A percentile compares a stretch with the other conserved stretches of the same genome.
Conservation (phyloP, 1,140 invertebrate genomes). For the Bombus ignitus region DNA sequence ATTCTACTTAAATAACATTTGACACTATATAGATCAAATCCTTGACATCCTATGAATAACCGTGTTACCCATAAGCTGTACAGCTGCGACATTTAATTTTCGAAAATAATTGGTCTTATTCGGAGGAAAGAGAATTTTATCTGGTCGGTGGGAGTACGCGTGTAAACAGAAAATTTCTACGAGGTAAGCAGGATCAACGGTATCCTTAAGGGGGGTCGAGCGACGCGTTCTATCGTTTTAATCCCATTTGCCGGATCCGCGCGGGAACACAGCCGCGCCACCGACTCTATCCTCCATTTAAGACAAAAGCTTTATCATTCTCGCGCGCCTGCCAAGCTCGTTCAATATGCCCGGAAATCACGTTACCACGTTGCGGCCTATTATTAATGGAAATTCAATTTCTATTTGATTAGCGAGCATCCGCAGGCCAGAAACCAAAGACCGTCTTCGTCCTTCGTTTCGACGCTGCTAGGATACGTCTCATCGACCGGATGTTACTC, state of each 20-base stretch:
- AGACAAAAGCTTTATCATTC: constrained; percentile 43
- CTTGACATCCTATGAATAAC: too few species aligned
- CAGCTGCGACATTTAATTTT: background rate
- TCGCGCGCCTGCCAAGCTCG: constrained; percentile 6
- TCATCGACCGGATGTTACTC: background rate
- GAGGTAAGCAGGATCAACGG: constrained; percentile 7
- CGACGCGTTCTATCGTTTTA: constrained; percentile 38
- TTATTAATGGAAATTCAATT: constrained; percentile 68
- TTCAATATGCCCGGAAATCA: constrained; percentile 53
- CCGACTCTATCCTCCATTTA: background rate
- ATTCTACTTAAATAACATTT: too few species aligned
- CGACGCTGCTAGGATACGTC: background rate
- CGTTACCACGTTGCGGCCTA: constrained; percentile 55
- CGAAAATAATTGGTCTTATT: background rate
- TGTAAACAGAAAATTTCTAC: constrained; percentile 20
- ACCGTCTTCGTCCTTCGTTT: constrained; percentile 25
- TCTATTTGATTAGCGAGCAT: constrained; percentile 63
- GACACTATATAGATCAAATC: too few species aligned
- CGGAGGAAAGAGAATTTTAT: background rate
- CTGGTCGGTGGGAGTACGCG: background rate
- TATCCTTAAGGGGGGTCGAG: constrained; percentile 8
- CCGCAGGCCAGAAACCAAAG: constrained; percentile 34
- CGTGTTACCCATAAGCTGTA: too few species aligned
- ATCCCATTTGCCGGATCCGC: constrained; percentile 42
- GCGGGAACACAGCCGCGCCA: constrained; percentile 16